Evolutionary conservation across 2,797 vertebrate species (phyloP), one percentile per base, ranked within the genome.

Genomic region (Acropternis orthonyx): DNA sequence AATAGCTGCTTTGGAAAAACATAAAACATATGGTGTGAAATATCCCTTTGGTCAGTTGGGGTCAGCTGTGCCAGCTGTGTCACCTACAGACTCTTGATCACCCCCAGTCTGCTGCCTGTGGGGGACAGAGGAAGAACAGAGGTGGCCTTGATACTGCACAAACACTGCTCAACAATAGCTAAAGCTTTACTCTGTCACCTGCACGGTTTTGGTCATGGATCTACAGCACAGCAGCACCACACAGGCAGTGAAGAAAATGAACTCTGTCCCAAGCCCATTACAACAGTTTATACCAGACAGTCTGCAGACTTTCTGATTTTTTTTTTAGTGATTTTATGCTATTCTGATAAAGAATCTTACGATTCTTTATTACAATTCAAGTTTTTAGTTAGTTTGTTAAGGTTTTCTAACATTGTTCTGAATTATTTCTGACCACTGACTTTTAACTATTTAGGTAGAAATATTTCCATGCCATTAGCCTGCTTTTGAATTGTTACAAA

Each of bases 121-220:
- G 44, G 15, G 9, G 16, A 9, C 27, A 49, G 63, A 55, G 49
- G 2, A 3, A 30, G 63, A 55, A 46, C 41, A 48, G 68, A 44
- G 39, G 7, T 49, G 9, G 9, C 12, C 12, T 49, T 34, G 28
- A 8, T 17, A 4, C 23, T 62, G 34, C 24, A 30, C 20, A 17
- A 69, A 56, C 28, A 1, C 32, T 68, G 68, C 28, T 43, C 36
- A 32, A 3, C 23, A 18, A 1, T 4, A 74, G 61, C 52, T 59
- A 6, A 71, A 59, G 16, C 41, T 5, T 12, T 22, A 4, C 30
- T 34, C 18, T 36, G 17, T 43, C 30, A 24, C 1, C 39, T n/a
- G 3, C 3, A 1, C 1, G 1, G 23, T 9, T 89, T 62, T 43
- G 14, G 21, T 54, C 21, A 11, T 2, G 3, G 3, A 24, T 37